These are phyloP conservation scores for Agelastica alni DNA, from an alignment of 2,888 invertebrate genomes.

Conservation along the genomic window DNA sequence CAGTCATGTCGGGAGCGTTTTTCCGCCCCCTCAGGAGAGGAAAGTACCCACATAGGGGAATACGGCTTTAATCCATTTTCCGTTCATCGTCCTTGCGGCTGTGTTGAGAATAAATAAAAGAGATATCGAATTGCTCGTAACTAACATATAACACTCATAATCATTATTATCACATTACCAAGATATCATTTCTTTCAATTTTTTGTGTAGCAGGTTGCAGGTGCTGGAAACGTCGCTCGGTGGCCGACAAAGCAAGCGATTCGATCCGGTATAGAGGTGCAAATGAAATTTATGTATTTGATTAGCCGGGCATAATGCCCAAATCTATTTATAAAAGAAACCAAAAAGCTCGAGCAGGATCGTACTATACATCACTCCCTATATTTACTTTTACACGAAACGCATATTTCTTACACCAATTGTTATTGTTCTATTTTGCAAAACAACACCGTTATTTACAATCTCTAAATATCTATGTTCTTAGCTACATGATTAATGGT, in stretches of 20 bases:
- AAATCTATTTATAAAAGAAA: slow-evolving; percentile 1
- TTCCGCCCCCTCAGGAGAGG: too few relatives aligned
- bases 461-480: too few relatives aligned
- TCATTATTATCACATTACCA: slow-evolving; percentile 44
- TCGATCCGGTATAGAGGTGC: slow-evolving; percentile 29
- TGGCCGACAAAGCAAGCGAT: slow-evolving; percentile 33
- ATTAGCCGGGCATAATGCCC: slow-evolving; percentile 17
- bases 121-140: slow-evolving; percentile 18
- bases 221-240: slow-evolving; percentile 33
- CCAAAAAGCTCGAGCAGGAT: background rate
- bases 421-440: too few relatives aligned
- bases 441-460: too few relatives aligned
- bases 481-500: too few relatives aligned
- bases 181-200: slow-evolving; percentile 42
- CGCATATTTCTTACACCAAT: too few relatives aligned
- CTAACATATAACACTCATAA: slow-evolving; percentile 35
- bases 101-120: slow-evolving; percentile 15
- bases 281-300: slow-evolving; percentile 21
- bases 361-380: too few relatives aligned
- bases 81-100: too few relatives aligned
- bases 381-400: too few relatives aligned
- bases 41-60: too few relatives aligned
- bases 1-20: too few relatives aligned
- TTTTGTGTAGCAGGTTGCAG: slow-evolving; percentile 33
- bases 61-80: too few relatives aligned